Percentiles rank a stretch among this genome's conserved stretches.
phyloP scores from a whole-genome alignment of 2,888 invertebrate genomes.

The Parochlus steinenii region DNA sequence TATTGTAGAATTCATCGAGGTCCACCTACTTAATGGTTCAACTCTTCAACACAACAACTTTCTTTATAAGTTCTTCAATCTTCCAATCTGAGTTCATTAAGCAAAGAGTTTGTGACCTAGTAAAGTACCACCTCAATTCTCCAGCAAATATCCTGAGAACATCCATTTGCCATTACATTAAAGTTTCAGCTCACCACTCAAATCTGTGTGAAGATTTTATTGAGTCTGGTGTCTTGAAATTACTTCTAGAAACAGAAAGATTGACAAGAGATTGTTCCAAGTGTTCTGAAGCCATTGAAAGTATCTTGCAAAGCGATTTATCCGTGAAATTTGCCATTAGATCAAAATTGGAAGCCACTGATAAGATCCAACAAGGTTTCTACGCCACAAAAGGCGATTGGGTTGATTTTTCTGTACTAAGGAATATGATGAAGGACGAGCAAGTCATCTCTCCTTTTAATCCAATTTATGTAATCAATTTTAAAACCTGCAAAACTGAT shows the following conservation, averaged over 20 bases:
- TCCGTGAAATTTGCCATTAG: constrained; percentile 5
- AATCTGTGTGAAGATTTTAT: neutral
- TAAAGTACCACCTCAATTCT: neutral
- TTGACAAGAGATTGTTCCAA: no score
- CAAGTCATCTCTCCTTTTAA: neutral
- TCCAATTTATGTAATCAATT: constrained; percentile 7
- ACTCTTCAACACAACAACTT: constrained; percentile 1
- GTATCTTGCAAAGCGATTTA: constrained; percentile 1
- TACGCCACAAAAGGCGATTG: neutral
- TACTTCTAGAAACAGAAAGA: neutral
- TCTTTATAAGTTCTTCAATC: constrained; percentile 1
- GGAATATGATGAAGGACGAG: neutral
- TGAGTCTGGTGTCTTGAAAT: neutral
- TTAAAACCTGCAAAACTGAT: no score
- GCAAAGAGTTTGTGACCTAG: neutral
- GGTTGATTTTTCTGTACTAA: neutral
- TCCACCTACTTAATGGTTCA: constrained; percentile 3
- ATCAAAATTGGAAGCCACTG: constrained; percentile 1
- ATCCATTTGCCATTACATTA: constrained; percentile 2
- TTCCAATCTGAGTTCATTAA: constrained; percentile 6
- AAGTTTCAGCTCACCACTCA: neutral
- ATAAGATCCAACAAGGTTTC: constrained; percentile 5
- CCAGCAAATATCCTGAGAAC: neutral
- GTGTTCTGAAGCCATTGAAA: constrained; percentile 5
- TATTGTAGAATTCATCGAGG: neutral